These are phyloP conservation scores for Uria aalge DNA, from an alignment of 2,113 vertebrate species.

Conservation along the genomic window DNA sequence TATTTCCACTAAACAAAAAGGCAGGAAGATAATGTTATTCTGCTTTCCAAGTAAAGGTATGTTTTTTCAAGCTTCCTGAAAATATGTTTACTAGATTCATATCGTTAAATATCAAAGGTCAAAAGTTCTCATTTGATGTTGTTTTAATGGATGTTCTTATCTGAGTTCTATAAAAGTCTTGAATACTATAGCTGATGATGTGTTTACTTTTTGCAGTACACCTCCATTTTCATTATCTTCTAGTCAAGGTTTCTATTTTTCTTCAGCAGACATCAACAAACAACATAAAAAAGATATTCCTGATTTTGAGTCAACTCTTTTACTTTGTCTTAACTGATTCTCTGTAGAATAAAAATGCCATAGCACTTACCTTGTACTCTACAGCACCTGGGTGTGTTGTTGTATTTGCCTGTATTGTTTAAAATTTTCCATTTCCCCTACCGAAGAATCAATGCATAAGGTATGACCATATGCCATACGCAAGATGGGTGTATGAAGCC, in stretches of 20 bases:
- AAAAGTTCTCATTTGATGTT: not conserved
- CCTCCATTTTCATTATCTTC: not conserved
- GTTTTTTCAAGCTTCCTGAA: not conserved
- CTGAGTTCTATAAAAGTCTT: not conserved
- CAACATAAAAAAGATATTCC: not conserved
- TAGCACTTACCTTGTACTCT: not conserved
- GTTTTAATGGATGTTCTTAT: not conserved
- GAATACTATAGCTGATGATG: not conserved
- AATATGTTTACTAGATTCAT: not conserved
- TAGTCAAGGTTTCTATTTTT: not conserved
- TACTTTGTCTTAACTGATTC: not conserved
- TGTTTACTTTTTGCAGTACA: not conserved
- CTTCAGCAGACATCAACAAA: not conserved
- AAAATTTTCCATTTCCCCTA: not conserved
- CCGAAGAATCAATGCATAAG: not conserved
- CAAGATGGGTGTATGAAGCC: not conserved
- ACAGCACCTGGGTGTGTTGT: not conserved
- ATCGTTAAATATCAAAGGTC: not conserved
- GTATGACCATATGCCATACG: not conserved
- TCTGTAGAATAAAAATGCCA: not conserved
- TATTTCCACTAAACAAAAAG: not conserved
- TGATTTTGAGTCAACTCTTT: not conserved
- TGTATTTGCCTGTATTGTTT: not conserved
- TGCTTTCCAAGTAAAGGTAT: not conserved
- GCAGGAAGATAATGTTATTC: not conserved